These are phyloP conservation scores for Yponomeuta malinellus DNA, from an alignment of 2,888 invertebrate species.

Conservation along the genomic window DNA sequence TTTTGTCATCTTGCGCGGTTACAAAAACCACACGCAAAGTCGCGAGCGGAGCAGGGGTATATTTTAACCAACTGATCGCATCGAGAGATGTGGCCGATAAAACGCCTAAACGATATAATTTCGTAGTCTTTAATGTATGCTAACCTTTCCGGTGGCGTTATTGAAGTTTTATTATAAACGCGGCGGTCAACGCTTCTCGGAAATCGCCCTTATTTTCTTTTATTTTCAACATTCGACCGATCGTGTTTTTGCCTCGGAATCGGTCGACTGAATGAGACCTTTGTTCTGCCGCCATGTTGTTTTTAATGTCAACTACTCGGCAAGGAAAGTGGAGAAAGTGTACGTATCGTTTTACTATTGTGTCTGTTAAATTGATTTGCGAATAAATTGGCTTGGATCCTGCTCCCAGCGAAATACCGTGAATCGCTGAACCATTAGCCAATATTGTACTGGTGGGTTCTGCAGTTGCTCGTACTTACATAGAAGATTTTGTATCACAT, in stretches of 20 bases:
- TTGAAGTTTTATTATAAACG: conserved; percentile 72
- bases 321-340: conserved; percentile 53
- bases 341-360: conserved; percentile 31
- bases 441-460: not conserved
- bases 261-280: conserved; percentile 45
- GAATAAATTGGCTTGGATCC: conserved; percentile 22
- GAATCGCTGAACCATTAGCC: not conserved
- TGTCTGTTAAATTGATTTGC: conserved; percentile 17
- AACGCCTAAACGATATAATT: conserved; percentile 17
- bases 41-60: not conserved
- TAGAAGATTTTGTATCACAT: too few species aligned
- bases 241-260: conserved; percentile 62
- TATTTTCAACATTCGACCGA: conserved; percentile 60
- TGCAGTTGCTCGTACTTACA: too few species aligned
- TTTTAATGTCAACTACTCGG: conserved; percentile 46
- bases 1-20: not conserved
- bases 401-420: not conserved
- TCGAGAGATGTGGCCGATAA: conserved; percentile 3
- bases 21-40: not conserved
- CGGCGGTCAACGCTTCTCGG: conserved; percentile 66
- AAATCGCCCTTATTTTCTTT: conserved; percentile 59
- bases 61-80: not conserved
- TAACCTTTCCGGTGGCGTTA: conserved; percentile 58
- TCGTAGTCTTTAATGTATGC: conserved; percentile 21
- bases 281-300: conserved; percentile 65